Percentiles rank a stretch among this genome's conserved stretches.
Evolutionary conservation across 2,113 vertebrate species (phyloP).

Genomic region (Helogale parvula): DNA sequence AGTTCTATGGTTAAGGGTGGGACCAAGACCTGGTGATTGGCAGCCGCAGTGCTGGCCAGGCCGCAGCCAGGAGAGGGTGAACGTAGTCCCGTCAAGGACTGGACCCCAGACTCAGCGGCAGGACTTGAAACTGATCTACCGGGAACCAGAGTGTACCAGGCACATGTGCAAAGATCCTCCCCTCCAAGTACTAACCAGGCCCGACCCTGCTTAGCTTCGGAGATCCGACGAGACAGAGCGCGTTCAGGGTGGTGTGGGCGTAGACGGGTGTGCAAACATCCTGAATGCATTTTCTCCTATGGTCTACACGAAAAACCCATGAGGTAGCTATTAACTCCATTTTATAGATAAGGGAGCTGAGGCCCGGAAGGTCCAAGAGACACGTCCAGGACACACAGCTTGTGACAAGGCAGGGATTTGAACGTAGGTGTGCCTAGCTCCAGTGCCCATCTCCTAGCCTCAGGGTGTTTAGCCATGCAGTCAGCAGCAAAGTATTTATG

Average conservation of each 20-base stretch:
- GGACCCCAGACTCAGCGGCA: not conserved
- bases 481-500: not conserved
- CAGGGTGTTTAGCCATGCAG: not conserved
- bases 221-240: too few species aligned
- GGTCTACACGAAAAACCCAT: not conserved
- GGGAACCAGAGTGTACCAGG: not conserved
- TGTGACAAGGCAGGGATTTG: not conserved
- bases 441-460: not conserved
- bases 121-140: not conserved
- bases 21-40: not conserved
- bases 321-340: not conserved
- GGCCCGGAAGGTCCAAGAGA: not conserved
- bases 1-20: not conserved
- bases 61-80: rapidly evolving
- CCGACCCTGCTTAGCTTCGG: too few species aligned
- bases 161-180: not conserved
- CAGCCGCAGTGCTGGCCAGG: rapidly evolving
- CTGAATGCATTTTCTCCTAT: not conserved
- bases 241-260: too few species aligned
- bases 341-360: not conserved
- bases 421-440: not conserved
- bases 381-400: not conserved
- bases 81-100: too few species aligned
- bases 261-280: not conserved
- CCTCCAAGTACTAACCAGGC: too few species aligned